Evolutionary conservation across 1,140 invertebrate genomes (phyloP).

Genomic region (Mactra quadrangularis): DNA sequence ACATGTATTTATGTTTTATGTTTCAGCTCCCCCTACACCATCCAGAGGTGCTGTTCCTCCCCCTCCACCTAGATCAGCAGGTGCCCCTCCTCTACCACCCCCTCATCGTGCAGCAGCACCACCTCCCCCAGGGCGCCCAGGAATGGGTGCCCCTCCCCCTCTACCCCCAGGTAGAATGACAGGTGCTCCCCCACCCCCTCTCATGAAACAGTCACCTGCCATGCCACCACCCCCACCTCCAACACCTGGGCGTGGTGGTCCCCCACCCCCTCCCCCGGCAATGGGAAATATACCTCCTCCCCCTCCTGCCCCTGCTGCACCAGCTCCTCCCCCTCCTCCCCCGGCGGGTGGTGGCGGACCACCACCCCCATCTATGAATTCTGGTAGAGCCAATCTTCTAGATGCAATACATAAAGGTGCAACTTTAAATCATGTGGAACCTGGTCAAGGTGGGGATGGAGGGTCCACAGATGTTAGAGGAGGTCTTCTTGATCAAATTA

Average conservation of each 20-base stretch:
- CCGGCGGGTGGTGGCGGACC: slow-evolving; percentile 14
- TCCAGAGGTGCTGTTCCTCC: slow-evolving; percentile 4
- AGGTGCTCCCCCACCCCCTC: slow-evolving; percentile 53
- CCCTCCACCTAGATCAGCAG: slow-evolving; percentile 35
- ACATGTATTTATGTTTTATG: no score
- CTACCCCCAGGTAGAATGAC: slow-evolving; percentile 63
- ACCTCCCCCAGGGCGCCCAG: slow-evolving; percentile 55
- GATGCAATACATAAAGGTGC: slow-evolving; percentile 90
- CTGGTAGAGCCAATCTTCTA: slow-evolving; percentile 88
- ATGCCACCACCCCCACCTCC: slow-evolving; percentile 54
- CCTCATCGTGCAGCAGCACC: slow-evolving; percentile 36
- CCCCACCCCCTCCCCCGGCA: slow-evolving; percentile 68
- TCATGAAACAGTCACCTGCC: slow-evolving; percentile 70
- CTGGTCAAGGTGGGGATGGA: slow-evolving; percentile 79
- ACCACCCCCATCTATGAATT: slow-evolving; percentile 59
- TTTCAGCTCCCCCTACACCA: slow-evolving; percentile 51
- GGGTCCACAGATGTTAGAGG: slow-evolving; percentile 85
- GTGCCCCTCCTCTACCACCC: slow-evolving; percentile 32
- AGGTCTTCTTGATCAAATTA: slow-evolving; percentile 91
- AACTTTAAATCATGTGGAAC: slow-evolving; percentile 81
- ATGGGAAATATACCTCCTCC: slow-evolving; percentile 62
- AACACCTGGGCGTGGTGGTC: slow-evolving; percentile 60
- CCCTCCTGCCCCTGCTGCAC: slow-evolving; percentile 34
- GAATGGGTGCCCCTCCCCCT: slow-evolving; percentile 49
- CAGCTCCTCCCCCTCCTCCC: slow-evolving; percentile 33